These are phyloP conservation scores for Aurelia aurita DNA, from an alignment of 30 jellyfish, hydroid and myxozoan species.

Conservation along the genomic window DNA sequence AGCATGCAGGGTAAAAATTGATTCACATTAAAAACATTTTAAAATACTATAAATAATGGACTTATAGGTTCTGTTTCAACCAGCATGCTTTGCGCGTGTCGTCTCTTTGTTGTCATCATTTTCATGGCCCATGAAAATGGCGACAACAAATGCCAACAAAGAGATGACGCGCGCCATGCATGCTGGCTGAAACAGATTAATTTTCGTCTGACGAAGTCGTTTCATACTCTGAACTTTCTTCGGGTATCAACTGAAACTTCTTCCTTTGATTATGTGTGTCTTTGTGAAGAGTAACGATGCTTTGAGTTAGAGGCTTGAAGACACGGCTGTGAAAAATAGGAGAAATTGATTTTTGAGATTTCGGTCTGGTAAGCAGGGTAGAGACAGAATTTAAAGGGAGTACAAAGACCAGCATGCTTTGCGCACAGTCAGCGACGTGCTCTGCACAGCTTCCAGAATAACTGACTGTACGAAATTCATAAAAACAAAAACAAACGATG, in stretches of 20 bases:
- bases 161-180: no score
- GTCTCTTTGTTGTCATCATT: background rate
- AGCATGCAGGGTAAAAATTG: background rate
- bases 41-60: background rate
- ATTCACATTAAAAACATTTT: no score
- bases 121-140: no score
- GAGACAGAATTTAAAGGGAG: no score
- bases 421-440: no score
- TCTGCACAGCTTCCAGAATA: no score
- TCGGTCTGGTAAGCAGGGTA: background rate
- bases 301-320: background rate
- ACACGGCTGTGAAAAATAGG: background rate
- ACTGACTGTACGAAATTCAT: no score
- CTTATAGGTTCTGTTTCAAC: background rate
- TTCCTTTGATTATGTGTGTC: conserved; percentile 17
- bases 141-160: no score
- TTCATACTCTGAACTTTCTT: conserved; percentile 17
- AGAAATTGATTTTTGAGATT: background rate
- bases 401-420: no score
- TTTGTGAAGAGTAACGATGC: conserved; percentile 19
- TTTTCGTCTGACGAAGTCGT: conserved; percentile 43
- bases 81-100: no score
- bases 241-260: background rate
- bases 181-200: no score
- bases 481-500: no score